These are phyloP conservation scores for Charina bottae DNA, from an alignment of 2,113 vertebrate species.

Conservation along the genomic window DNA sequence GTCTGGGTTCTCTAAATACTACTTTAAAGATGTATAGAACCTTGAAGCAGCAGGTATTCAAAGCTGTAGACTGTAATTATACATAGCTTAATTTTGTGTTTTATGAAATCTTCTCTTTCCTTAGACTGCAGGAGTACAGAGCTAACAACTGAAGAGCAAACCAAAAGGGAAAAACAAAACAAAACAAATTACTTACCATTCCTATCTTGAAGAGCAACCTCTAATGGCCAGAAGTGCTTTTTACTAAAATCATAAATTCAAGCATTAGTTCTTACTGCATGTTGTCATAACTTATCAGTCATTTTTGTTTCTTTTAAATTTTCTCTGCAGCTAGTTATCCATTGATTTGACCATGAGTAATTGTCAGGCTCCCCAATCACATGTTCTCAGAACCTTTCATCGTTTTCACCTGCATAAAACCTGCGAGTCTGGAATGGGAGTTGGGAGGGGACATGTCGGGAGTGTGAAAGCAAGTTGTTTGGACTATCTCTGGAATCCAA, in stretches of 20 bases:
- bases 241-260: conserved; percentile 4
- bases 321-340: background rate
- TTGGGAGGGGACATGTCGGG: too few relatives aligned
- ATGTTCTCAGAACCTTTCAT: too few relatives aligned
- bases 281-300: background rate
- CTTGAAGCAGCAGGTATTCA: conserved; percentile 2
- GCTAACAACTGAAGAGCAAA: conserved; percentile 26
- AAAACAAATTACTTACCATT: conserved; percentile 9
- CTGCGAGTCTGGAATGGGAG: too few relatives aligned
- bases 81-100: conserved; percentile 17
- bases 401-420: too few relatives aligned
- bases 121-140: background rate
- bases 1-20: background rate
- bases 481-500: too few relatives aligned
- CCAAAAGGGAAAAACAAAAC: background rate
- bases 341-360: background rate
- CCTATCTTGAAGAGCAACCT: background rate
- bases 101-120: background rate
- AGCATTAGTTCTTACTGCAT: background rate
- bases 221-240: background rate
- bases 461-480: too few relatives aligned
- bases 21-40: background rate
- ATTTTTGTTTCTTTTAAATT: background rate
- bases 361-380: too few relatives aligned
- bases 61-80: background rate